Evolutionary conservation across 2,888 invertebrate genomes (phyloP).

Genomic region (Acanthopleura granulata): DNA sequence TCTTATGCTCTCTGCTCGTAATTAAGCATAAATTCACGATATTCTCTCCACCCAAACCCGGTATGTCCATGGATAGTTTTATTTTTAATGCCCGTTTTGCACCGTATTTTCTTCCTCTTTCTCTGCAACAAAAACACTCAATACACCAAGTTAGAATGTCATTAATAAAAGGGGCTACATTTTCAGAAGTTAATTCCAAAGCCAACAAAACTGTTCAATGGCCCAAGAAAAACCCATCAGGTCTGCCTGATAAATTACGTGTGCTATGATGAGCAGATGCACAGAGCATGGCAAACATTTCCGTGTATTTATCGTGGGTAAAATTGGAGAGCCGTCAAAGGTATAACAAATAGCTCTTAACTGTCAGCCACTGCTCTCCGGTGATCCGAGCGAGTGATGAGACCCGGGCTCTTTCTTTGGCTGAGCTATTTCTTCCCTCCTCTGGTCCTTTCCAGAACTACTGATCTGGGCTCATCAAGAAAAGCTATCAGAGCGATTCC

Average conservation of each 20-base stretch:
- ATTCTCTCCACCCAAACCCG: no score
- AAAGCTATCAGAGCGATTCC: slow-evolving; percentile 14
- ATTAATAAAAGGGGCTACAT: no score
- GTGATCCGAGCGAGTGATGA: neutral
- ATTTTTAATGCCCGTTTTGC: no score
- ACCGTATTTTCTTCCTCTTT: no score
- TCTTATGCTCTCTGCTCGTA: no score
- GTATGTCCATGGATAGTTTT: no score
- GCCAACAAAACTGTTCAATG: neutral
- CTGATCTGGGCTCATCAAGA: slow-evolving; percentile 9
- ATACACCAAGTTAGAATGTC: no score
- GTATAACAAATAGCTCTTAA: neutral
- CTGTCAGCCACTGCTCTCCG: neutral
- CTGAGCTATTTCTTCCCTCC: no score
- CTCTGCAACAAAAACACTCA: no score
- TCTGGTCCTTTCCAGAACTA: neutral
- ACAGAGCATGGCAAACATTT: slow-evolving; percentile 12
- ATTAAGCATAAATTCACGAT: no score
- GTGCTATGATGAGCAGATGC: neutral
- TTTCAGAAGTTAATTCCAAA: no score
- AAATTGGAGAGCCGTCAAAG: slow-evolving; percentile 3
- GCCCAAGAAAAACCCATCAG: slow-evolving; percentile 9
- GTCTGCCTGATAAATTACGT: neutral
- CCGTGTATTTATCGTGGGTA: slow-evolving; percentile 10
- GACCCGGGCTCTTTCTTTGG: neutral